These are phyloP conservation scores for Cyaniris semiargus DNA, from an alignment of 2,888 invertebrate species.

Conservation along the genomic window DNA sequence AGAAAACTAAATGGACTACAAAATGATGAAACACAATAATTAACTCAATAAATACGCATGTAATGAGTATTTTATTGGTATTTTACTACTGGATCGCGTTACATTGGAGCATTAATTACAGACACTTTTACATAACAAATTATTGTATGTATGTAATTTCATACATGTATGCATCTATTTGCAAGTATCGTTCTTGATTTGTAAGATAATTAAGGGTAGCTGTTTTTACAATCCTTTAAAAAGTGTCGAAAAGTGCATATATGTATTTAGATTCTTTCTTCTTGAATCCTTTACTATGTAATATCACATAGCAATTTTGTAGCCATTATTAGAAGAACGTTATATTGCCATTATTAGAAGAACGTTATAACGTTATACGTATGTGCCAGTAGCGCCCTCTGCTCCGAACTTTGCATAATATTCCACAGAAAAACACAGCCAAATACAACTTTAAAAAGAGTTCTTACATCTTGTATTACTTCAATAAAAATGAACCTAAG, in stretches of 20 bases:
- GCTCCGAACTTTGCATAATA: too few relatives aligned
- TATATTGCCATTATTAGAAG: too few relatives aligned
- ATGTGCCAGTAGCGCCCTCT: too few relatives aligned
- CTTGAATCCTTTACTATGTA: too few relatives aligned
- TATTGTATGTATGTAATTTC: neutral
- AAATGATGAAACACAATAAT: neutral
- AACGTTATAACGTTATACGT: too few relatives aligned
- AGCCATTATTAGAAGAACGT: too few relatives aligned
- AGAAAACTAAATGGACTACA: neutral
- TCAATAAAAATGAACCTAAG: neutral
- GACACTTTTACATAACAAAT: slow-evolving; percentile 2
- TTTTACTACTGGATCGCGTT: slow-evolving; percentile 8
- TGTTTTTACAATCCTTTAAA: neutral
- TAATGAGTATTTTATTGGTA: slow-evolving; percentile 9
- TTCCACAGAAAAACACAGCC: too few relatives aligned
- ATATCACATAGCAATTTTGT: too few relatives aligned
- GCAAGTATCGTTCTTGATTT: neutral
- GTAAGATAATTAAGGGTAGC: neutral
- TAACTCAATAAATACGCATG: neutral
- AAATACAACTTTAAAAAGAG: too few relatives aligned
- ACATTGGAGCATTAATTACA: neutral
- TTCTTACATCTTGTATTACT: neutral
- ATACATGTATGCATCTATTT: neutral
- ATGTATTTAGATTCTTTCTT: too few relatives aligned
- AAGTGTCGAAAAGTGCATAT: too few relatives aligned